Evolutionary conservation across 2,113 vertebrate genomes (phyloP).

Genomic region (Paramisgurnus dabryanus): DNA sequence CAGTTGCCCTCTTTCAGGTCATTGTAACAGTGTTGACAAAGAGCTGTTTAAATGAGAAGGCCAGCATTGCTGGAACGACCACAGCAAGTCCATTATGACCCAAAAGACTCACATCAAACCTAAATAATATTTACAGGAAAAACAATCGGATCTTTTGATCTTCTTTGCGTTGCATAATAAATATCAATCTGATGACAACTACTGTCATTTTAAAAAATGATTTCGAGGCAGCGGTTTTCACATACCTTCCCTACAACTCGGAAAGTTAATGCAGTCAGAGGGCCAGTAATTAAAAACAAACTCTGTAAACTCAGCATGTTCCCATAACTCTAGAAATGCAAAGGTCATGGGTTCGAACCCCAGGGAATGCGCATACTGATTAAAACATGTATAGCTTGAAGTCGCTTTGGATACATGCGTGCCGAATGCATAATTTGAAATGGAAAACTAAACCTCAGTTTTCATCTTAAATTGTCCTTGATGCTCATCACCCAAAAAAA

Average conservation of each 20-base stretch:
- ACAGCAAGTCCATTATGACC: conserved; percentile 1
- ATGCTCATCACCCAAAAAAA: not conserved
- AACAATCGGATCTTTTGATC: not conserved
- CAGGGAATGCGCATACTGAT: too few species aligned
- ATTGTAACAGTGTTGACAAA: conserved; percentile 11
- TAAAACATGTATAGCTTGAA: too few species aligned
- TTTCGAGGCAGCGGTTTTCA: conserved; percentile 31
- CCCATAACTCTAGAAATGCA: too few species aligned
- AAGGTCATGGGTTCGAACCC: too few species aligned
- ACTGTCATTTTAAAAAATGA: not conserved
- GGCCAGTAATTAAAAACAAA: not conserved
- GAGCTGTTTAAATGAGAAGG: not conserved
- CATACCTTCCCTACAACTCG: conserved; percentile 9
- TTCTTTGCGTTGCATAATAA: conserved; percentile 28
- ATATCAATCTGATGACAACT: conserved; percentile 4
- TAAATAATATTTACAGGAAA: not conserved
- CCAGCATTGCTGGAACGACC: not conserved
- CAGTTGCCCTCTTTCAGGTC: conserved; percentile 25
- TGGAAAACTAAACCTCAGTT: not conserved
- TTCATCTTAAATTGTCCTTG: not conserved
- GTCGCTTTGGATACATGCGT: too few species aligned
- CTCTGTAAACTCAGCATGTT: not conserved
- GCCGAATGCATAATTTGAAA: too few species aligned
- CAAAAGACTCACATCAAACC: conserved; percentile 16
- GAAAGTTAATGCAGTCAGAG: conserved; percentile 3